Evolutionary conservation across 2,888 invertebrate species (phyloP).

Genomic region (Hirtodrosophila duncani): DNA sequence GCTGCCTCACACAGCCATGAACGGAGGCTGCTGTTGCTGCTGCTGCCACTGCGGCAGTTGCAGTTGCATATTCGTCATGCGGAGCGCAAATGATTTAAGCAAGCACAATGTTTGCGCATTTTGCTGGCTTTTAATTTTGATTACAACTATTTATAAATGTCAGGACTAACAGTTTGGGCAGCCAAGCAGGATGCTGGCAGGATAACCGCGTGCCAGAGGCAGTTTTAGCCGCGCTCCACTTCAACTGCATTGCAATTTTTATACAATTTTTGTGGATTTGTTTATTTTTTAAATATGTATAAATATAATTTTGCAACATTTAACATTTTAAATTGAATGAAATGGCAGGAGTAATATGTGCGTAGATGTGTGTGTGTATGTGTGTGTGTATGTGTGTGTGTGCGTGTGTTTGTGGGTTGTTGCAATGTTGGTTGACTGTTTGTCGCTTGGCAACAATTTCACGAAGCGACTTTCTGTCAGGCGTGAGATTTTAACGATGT

Average conservation of each 20-base stretch:
- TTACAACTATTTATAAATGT: constrained; percentile 67
- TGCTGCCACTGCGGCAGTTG: constrained; percentile 9
- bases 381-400: constrained; percentile 27
- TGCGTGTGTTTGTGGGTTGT: constrained; percentile 6
- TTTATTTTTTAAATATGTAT: constrained; percentile 32
- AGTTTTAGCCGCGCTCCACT: constrained; percentile 46
- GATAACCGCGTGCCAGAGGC: constrained; percentile 18
- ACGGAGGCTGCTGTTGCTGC: too few relatives aligned
- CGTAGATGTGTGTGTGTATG: constrained; percentile 20
- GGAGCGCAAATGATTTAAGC: constrained; percentile 46
- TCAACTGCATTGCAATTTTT: constrained; percentile 40
- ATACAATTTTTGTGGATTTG: constrained; percentile 19
- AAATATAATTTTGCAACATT: constrained; percentile 14
- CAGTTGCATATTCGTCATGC: constrained; percentile 43
- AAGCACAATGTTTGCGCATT: constrained; percentile 49
- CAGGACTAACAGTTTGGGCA: constrained; percentile 30
- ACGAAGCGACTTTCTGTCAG: too few relatives aligned
- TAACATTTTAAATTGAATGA: constrained; percentile 27
- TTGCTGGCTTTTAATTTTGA: constrained; percentile 64
- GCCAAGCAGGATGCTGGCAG: constrained; percentile 2
- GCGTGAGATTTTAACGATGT: constrained; percentile 66
- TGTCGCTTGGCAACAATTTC: too few relatives aligned
- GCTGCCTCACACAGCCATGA: too few relatives aligned
- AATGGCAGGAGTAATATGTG: too few relatives aligned
- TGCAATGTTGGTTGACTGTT: not conserved